phyloP scores from a whole-genome alignment of 2,797 vertebrate species.

The Tachyglossus aculeatus region DNA sequence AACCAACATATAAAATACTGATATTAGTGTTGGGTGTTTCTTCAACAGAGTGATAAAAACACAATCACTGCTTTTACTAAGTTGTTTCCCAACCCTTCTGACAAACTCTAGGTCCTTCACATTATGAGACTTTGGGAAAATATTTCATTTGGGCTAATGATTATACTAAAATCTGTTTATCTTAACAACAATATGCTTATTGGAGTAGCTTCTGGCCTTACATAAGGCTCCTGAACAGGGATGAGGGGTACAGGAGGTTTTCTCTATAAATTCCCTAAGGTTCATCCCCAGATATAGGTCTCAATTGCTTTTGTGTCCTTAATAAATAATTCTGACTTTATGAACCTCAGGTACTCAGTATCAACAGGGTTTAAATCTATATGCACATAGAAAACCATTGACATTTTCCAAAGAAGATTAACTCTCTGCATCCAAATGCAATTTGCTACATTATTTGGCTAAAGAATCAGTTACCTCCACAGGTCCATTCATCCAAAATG shows the following conservation, averaged over 20 bases:
- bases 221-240: accelerated
- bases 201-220: neutral
- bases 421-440: constrained; percentile 9
- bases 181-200: neutral
- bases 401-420: constrained; percentile 18
- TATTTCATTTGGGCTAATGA: neutral
- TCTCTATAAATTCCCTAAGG: neutral
- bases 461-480: constrained; percentile 34
- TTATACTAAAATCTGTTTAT: neutral
- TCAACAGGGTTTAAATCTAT: constrained; percentile 14
- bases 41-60: neutral
- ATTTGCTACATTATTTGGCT: constrained; percentile 16
- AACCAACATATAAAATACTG: constrained; percentile 3
- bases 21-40: neutral
- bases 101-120: neutral
- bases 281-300: neutral
- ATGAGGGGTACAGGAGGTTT: neutral
- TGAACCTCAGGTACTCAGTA: constrained; percentile 8
- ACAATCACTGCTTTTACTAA: neutral
- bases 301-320: neutral
- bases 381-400: constrained; percentile 1
- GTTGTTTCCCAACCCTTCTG: neutral
- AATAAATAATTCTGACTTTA: constrained; percentile 21
- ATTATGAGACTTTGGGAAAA: neutral
- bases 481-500: constrained; percentile 38